phyloP scores from a whole-genome alignment of 64 coral and sea anemone species.

The Actinia tenebrosa region DNA sequence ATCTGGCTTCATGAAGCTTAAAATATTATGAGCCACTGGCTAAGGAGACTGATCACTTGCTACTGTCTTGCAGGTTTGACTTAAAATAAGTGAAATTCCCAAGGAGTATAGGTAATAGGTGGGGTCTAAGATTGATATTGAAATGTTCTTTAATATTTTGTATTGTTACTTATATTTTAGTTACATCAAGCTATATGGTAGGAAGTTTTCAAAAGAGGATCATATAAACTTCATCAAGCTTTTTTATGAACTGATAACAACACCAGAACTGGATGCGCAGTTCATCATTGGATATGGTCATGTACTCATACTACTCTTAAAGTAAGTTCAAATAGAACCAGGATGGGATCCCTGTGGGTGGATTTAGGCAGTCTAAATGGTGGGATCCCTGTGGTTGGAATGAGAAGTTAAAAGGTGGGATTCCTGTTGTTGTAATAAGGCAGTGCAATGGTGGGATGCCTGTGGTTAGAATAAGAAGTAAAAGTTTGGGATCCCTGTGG shows the following conservation, averaged over 20 bases:
- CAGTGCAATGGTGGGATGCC: background rate
- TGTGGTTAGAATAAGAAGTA: no score
- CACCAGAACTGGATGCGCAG: slow-evolving; percentile 80
- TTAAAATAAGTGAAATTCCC: no score
- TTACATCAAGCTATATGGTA: slow-evolving; percentile 89
- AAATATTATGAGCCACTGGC: no score
- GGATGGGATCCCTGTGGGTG: background rate
- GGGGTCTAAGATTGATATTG: no score
- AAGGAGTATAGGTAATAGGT: no score
- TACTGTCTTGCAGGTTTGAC: no score
- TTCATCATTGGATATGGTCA: slow-evolving; percentile 87
- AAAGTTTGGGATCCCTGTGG: no score
- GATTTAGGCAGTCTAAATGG: background rate
- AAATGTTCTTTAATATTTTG: no score
- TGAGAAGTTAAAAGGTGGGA: background rate
- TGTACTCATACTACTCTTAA: slow-evolving; percentile 67
- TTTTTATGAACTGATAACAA: slow-evolving; percentile 74
- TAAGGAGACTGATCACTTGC: no score
- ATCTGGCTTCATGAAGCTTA: no score
- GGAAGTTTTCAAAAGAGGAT: slow-evolving; percentile 94
- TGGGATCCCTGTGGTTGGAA: no score
- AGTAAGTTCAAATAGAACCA: slow-evolving; percentile 63
- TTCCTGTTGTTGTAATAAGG: background rate
- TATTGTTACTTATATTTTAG: slow-evolving; percentile 37
- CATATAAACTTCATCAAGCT: slow-evolving; percentile 90